A percentile compares a stretch with the other conserved stretches of the same genome.
Conservation (phyloP, 2,888 invertebrate species). For the Beris chalybata region DNA sequence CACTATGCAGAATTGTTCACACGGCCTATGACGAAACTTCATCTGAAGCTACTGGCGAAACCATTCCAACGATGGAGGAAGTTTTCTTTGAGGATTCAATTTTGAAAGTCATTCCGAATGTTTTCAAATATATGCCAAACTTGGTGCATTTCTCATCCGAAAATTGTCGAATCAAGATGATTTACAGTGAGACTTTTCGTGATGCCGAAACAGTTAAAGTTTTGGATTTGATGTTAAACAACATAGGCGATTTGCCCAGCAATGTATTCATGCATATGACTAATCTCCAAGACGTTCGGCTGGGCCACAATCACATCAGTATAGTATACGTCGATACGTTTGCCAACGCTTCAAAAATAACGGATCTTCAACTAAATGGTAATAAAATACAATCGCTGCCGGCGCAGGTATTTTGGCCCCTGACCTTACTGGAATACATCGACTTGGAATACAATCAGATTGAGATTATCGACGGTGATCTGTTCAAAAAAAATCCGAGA, state of each 20-base stretch:
- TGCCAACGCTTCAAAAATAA: background rate
- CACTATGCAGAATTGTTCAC: background rate
- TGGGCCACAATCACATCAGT: background rate
- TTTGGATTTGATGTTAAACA: background rate
- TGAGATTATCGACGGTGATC: background rate
- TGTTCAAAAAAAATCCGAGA: background rate
- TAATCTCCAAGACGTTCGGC: background rate
- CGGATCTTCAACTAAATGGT: background rate
- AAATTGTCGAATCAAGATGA: background rate
- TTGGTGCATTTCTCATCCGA: background rate
- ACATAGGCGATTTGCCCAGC: background rate
- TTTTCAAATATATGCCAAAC: background rate
- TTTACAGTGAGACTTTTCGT: background rate
- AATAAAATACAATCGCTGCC: conserved; percentile 1
- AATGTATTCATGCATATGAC: background rate
- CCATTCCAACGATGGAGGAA: background rate
- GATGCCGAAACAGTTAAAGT: background rate
- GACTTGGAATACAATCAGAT: conserved; percentile 6
- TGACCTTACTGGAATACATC: background rate
- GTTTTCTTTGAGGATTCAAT: background rate
- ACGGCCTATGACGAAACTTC: background rate
- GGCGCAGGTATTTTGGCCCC: background rate
- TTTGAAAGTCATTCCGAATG: background rate
- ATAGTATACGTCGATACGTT: background rate
- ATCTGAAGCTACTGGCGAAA: background rate